Evolutionary conservation across 2,113 vertebrate species (phyloP), one percentile per base, ranked within the genome.

Genomic region (Bubo blakistoni): DNA sequence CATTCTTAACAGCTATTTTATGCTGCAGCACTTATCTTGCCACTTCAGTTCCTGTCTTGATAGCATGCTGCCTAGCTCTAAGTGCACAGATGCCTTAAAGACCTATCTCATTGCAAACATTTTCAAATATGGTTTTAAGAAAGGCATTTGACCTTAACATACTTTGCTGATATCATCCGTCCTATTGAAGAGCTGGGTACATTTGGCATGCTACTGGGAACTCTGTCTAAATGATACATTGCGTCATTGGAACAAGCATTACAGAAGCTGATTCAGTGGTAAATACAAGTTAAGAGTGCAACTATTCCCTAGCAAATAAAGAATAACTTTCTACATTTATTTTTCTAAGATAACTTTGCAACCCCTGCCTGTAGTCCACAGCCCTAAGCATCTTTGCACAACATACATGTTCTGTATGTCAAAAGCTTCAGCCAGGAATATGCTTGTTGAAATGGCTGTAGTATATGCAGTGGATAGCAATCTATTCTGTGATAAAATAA

Each of bases 221-320:
- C 30, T 96, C 77, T 91, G 83, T 91, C 81, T 34, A 87, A 79
- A 78, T 95, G 89, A 96, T 91, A 36, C 81, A 81, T 74, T 63
- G 84, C 76, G 52, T 76, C 89, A 91, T 57, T 92, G 73, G 65
- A 92, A 95, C 65, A 85, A 49, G 42, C 55, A 87, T 79, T 94
- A 46, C 27, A 91, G 52, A 62, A 84, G 32, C 46, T 84, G 76
- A 94, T 95, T 94, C 86, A 92, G 59, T 84, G 57, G 81, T 67
- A 96, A 96, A 91, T 84, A 71, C 29, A 91, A 89, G 65, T 66
- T 84, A 95, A 74, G 15, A 13, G 42, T 47, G n/a, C 44, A 87
- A 84, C 78, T 92, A 84, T 24, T 86, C 54, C 25, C 46, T 62
- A 86, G 63, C 30, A 94, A 70, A 77, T 4, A 66, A 24, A 57